Evolutionary conservation across 1,140 invertebrate species (phyloP), one percentile per base, ranked within the genome.

Genomic region (Pteromalus puparum): DNA sequence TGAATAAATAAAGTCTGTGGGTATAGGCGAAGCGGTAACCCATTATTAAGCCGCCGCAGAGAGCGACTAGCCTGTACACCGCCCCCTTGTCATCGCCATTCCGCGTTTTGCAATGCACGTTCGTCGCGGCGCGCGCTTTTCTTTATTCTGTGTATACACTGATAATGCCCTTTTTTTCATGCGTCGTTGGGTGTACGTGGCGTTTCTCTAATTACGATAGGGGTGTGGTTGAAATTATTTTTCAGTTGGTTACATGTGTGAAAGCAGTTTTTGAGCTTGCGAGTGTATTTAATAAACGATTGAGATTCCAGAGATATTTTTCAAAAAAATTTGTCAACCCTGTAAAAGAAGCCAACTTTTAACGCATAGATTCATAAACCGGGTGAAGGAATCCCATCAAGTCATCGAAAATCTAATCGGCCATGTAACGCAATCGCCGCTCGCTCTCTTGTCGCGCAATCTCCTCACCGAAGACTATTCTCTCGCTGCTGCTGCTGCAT

Each of bases 1-100:
- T 89, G 88, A 91, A 92, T 91, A 91, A 91, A 92, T 92, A 90
- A 92, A 90, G 87, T 89, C 87, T 84, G 84, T 83, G 84, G 67
- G 15, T 74, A 42, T 24, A 74, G 30, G 34, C 83, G 88, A 90
- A 90, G 84, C 42, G 86, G 88, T 90, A 91, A 92, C 90, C 90
- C 85, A 88, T 91, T 89, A 91, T 92, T 92, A 92, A 84, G 73
- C 53, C 82, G 85, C 85, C 79, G 86, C 88, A 89, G 21, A 12
- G 4, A 12, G 4, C 9, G 72, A 74, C 18, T 38, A 26, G n/a
- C 26, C 21, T 21, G 6, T 34, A 34, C 15, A 6, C 53, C 18
- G 1, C 21, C 26, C 65, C 10, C 21, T 10, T 30, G 67, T 30
- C 3, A 30, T 12, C 4, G 15, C 53, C 24, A 79, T n/a, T n/a